These are phyloP conservation scores for Drosophila lini DNA, from an alignment of 1,140 invertebrate genomes.

Conservation along the genomic window DNA sequence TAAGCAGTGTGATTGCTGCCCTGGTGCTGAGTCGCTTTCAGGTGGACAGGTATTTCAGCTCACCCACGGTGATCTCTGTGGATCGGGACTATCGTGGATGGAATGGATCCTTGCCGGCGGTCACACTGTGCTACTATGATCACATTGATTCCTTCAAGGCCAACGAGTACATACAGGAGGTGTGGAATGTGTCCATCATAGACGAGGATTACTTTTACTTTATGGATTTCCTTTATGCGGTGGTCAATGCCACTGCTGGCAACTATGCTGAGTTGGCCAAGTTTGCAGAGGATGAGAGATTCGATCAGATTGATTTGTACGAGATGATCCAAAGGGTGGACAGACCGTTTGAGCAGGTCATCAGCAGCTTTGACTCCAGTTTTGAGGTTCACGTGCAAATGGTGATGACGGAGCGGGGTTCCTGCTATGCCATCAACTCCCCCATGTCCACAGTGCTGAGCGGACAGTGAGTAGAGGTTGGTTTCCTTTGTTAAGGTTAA, in stretches of 20 bases:
- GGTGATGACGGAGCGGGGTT: conserved; percentile 87
- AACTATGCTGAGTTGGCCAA: conserved; percentile 81
- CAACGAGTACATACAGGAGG: conserved; percentile 74
- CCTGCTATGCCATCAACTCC: conserved; percentile 88
- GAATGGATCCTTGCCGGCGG: conserved; percentile 88
- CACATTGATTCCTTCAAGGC: conserved; percentile 84
- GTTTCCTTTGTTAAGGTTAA: rapidly evolving
- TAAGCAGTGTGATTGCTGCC: conserved; percentile 55
- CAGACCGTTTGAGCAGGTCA: conserved; percentile 84
- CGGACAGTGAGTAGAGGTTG: conserved; percentile 56
- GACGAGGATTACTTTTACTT: conserved; percentile 83
- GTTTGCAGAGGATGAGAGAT: conserved; percentile 84
- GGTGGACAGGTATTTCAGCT: conserved; percentile 83
- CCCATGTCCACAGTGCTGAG: conserved; percentile 71
- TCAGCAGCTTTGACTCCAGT: conserved; percentile 84
- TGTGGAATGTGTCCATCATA: conserved; percentile 76
- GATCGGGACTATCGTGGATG: conserved; percentile 88
- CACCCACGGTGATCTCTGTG: conserved; percentile 88
- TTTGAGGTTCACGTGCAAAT: conserved; percentile 84
- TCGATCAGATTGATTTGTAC: conserved; percentile 81
- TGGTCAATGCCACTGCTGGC: conserved; percentile 83
- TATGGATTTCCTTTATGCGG: conserved; percentile 83
- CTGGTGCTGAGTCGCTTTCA: conserved; percentile 62
- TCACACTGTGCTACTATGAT: conserved; percentile 86
- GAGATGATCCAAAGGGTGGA: conserved; percentile 81